phyloP scores from a whole-genome alignment of 2,888 invertebrate genomes.

The Drosophila mimetica region DNA sequence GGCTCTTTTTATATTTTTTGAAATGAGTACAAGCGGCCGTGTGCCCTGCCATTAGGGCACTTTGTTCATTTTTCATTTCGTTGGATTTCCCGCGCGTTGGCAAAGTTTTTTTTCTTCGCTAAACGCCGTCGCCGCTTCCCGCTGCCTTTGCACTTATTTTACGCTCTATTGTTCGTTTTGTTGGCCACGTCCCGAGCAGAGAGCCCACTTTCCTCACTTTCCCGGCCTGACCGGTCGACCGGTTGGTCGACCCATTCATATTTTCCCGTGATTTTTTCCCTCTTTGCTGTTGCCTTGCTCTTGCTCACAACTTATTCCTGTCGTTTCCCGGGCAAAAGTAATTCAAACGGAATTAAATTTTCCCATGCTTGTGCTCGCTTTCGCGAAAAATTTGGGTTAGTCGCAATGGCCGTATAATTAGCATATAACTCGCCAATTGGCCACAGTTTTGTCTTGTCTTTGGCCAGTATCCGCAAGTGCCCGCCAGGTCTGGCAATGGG shows the following conservation, averaged over 20 bases:
- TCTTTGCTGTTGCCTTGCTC: not conserved
- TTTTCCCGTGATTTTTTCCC: constrained; percentile 47
- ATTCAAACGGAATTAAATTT: constrained; percentile 82
- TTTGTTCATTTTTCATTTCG: constrained; percentile 82
- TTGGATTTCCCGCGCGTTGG: constrained; percentile 71
- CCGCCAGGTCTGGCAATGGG: constrained; percentile 57
- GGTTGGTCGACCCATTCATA: constrained; percentile 67
- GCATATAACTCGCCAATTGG: constrained; percentile 55
- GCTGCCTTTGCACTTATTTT: constrained; percentile 81
- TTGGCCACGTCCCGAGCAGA: constrained; percentile 68
- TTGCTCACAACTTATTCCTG: constrained; percentile 32
- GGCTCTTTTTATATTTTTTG: constrained; percentile 26
- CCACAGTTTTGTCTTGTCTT: constrained; percentile 64
- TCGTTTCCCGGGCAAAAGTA: constrained; percentile 57
- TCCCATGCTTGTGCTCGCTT: constrained; percentile 39
- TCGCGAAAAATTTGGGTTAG: constrained; percentile 39
- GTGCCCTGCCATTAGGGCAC: constrained; percentile 71
- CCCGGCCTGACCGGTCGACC: constrained; percentile 54
- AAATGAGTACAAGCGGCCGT: constrained; percentile 73
- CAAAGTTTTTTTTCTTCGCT: constrained; percentile 67
- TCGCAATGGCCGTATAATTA: constrained; percentile 46
- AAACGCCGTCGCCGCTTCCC: constrained; percentile 31
- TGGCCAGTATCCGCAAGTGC: constrained; percentile 8
- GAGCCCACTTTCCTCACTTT: constrained; percentile 57
- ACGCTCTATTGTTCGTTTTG: constrained; percentile 81